Evolutionary conservation across 2,797 vertebrate genomes (phyloP).

Genomic region (Huso huso): DNA sequence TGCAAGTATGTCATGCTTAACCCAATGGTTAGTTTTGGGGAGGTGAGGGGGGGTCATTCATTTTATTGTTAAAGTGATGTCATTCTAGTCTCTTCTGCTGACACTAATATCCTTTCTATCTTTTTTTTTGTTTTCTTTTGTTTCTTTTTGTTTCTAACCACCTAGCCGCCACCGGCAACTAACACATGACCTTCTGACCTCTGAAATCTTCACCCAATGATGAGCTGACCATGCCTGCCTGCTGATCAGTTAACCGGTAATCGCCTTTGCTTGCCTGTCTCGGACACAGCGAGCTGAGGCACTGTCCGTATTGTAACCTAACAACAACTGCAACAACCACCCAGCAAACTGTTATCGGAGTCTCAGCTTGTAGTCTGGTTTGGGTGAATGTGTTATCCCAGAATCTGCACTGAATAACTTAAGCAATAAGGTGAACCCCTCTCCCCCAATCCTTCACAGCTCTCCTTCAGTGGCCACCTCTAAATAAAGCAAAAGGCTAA

Average conservation of each 20-base stretch:
- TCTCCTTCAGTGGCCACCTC: conserved; percentile 48
- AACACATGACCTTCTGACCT: conserved; percentile 99
- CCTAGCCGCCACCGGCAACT: conserved; percentile 99
- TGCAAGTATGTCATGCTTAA: conserved; percentile 38
- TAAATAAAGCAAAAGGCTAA: background rate
- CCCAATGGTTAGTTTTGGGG: conserved; percentile 36
- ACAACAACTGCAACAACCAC: conserved; percentile 28
- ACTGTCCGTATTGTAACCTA: conserved; percentile 77
- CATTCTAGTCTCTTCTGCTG: conserved; percentile 86
- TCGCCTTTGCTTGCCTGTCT: conserved; percentile 99
- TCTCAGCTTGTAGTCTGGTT: conserved; percentile 29
- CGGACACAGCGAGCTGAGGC: conserved; percentile 93
- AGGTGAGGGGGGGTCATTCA: conserved; percentile 51
- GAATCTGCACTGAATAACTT: conserved; percentile 98
- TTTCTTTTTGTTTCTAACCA: conserved; percentile 96
- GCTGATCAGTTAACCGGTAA: conserved; percentile 99
- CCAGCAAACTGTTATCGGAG: conserved; percentile 61
- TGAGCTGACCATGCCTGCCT: conserved; percentile 99
- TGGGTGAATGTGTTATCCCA: conserved; percentile 87
- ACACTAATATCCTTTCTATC: conserved; percentile 99
- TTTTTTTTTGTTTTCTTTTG: conserved; percentile 82
- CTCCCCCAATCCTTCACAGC: conserved; percentile 60
- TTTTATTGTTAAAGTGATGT: conserved; percentile 79
- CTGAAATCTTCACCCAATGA: conserved; percentile 99
- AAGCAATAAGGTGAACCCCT: conserved; percentile 90